Percentiles rank a stretch among this genome's conserved stretches.
These are phyloP conservation scores for Eriocheir sinensis DNA, from an alignment of 1,140 invertebrate species.

Conservation along the genomic window DNA sequence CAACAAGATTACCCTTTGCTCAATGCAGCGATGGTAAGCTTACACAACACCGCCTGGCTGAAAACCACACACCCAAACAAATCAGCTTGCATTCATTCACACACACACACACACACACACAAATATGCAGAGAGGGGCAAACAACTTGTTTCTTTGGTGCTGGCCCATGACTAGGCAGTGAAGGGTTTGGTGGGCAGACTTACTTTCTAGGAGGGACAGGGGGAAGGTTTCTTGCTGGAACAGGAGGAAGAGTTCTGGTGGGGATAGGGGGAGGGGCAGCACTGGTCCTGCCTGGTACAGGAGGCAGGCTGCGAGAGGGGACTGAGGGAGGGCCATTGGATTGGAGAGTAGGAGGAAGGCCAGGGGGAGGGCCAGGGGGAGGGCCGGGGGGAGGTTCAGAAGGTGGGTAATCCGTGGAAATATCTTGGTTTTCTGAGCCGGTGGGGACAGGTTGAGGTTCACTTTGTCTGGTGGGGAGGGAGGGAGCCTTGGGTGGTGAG, in stretches of 20 bases:
- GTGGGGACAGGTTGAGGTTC: neutral
- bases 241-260: constrained; percentile 69
- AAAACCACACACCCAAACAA: neutral
- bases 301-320: constrained; percentile 66
- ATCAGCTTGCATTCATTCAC: neutral
- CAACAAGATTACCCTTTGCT: neutral
- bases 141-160: neutral
- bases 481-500: constrained; percentile 45
- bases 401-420: constrained; percentile 33
- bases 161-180: constrained; percentile 5
- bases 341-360: constrained; percentile 80
- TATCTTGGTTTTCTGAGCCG: neutral
- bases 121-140: neutral
- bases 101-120: neutral
- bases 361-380: constrained; percentile 41
- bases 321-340: constrained; percentile 81
- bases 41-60: neutral
- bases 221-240: constrained; percentile 76
- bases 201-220: constrained; percentile 84
- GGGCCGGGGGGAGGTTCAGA: constrained; percentile 79
- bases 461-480: neutral
- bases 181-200: neutral
- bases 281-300: constrained; percentile 61
- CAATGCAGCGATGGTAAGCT: neutral
- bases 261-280: constrained; percentile 60